Evolutionary conservation across 2,113 vertebrate species (phyloP).

Genomic region (Bos indicus): DNA sequence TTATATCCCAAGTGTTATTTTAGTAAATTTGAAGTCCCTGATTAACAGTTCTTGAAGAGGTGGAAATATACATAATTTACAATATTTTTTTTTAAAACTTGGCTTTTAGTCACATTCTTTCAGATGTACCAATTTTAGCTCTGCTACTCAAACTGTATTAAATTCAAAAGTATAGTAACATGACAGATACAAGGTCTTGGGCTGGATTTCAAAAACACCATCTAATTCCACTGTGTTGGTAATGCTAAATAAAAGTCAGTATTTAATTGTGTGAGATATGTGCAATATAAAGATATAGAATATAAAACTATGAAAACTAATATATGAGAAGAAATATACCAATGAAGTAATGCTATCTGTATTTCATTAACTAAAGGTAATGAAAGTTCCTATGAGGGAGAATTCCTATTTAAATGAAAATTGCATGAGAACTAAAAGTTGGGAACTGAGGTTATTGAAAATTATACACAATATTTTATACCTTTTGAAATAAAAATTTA

Average conservation of each 20-base stretch:
- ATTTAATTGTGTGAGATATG: background rate
- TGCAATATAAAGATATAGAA: background rate
- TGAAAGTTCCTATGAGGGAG: background rate
- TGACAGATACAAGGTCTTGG: background rate
- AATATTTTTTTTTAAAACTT: background rate
- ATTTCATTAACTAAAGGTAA: background rate
- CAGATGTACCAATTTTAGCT: background rate
- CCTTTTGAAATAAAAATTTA: slow-evolving; percentile 14
- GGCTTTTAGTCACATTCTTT: background rate
- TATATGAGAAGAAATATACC: background rate
- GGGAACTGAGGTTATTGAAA: background rate
- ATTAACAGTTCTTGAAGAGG: background rate
- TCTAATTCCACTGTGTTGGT: background rate
- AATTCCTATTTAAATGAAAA: slow-evolving; percentile 16
- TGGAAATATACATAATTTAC: background rate
- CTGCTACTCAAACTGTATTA: background rate
- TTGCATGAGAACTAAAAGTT: background rate
- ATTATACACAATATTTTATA: background rate
- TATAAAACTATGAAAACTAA: background rate
- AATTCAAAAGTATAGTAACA: background rate
- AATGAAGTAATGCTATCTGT: background rate
- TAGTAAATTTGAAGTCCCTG: background rate
- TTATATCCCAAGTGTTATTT: background rate
- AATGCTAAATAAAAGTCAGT: background rate
- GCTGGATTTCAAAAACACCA: background rate